phyloP scores from a whole-genome alignment of 2,888 invertebrate genomes.

The Caradrina kadenii region DNA sequence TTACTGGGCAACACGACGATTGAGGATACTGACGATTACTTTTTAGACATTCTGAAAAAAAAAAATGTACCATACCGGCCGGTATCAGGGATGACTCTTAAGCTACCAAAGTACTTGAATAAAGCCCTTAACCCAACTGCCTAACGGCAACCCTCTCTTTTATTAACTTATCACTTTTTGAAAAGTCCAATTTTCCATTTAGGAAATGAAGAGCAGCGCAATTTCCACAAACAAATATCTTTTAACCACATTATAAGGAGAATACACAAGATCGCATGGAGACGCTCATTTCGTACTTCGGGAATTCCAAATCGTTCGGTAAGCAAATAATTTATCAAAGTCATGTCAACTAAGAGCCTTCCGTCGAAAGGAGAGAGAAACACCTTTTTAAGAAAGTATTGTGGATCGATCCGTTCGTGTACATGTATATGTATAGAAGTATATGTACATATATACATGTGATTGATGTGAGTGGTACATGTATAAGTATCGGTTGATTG shows the following conservation, averaged over 20 bases:
- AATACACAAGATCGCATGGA: constrained; percentile 40
- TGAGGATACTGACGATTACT: background rate
- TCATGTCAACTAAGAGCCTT: constrained; percentile 75
- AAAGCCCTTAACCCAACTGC: too few relatives aligned
- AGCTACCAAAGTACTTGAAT: too few relatives aligned
- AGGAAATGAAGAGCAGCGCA: constrained; percentile 15
- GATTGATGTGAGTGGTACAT: constrained; percentile 71
- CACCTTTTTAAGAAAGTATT: constrained; percentile 77
- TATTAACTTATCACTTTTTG: background rate
- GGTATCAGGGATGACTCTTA: background rate
- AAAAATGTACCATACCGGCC: background rate
- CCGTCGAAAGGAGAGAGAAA: constrained; percentile 70
- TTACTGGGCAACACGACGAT: too few relatives aligned
- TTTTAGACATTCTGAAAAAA: background rate
- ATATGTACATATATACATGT: constrained; percentile 51
- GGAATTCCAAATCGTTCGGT: constrained; percentile 61
- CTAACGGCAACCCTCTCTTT: background rate
- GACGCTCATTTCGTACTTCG: constrained; percentile 55
- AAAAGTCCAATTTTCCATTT: constrained; percentile 4
- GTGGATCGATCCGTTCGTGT: constrained; percentile 69
- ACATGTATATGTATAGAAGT: constrained; percentile 4
- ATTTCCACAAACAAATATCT: constrained; percentile 41
- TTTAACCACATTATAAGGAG: constrained; percentile 25
- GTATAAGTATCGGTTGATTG: constrained; percentile 63
- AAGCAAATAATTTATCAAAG: constrained; percentile 83